A percentile compares a stretch with the other conserved stretches of the same genome.
phyloP scores from a whole-genome alignment of 2,113 vertebrate species.

The Onychorhynchus coronatus region DNA sequence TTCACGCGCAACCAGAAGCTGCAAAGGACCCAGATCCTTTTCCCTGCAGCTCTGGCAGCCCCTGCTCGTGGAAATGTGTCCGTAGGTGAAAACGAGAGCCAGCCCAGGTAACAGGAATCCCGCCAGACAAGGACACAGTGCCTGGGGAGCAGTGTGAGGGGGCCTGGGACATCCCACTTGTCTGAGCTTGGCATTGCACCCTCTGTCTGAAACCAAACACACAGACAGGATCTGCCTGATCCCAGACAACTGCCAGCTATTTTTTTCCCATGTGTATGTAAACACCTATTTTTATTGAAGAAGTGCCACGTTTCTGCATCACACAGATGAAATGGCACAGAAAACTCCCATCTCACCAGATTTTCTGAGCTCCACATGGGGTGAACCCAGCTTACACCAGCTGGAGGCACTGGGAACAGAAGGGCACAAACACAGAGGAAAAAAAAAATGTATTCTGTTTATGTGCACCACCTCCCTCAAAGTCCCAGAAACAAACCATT shows the following conservation, averaged over 20 bases:
- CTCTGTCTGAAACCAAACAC: fast-evolving
- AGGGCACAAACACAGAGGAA: neutral
- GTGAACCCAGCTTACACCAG: neutral
- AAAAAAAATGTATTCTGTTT: neutral
- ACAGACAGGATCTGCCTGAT: neutral
- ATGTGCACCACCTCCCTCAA: neutral
- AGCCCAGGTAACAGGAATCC: neutral
- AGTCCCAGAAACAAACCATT: neutral
- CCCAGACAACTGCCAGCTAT: neutral
- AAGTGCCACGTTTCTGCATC: neutral
- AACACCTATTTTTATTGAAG: neutral
- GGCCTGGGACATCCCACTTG: neutral
- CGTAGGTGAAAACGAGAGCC: neutral
- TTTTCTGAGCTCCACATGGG: neutral
- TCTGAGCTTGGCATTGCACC: neutral
- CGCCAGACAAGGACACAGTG: fast-evolving
- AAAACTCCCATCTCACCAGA: neutral
- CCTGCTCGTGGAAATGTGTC: neutral
- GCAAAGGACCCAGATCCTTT: neutral
- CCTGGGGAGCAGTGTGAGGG: neutral
- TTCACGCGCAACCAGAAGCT: neutral
- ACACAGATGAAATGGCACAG: neutral
- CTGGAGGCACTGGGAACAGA: neutral
- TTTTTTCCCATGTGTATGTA: fast-evolving
- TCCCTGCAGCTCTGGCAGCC: neutral